phyloP scores from a whole-genome alignment of 2,888 invertebrate species.

The Spicauda simplicius region DNA sequence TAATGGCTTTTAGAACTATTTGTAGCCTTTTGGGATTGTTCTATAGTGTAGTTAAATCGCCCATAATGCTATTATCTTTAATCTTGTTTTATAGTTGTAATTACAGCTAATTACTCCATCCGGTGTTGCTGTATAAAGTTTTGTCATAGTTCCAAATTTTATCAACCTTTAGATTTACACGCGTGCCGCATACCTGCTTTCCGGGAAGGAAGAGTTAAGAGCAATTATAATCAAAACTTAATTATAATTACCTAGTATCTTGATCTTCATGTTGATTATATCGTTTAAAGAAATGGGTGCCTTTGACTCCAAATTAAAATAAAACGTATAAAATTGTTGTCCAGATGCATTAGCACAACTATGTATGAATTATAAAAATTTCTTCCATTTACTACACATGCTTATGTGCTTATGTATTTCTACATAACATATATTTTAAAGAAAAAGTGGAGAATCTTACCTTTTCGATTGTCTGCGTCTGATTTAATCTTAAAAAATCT shows the following conservation, averaged over 20 bases:
- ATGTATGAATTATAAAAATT: too few relatives aligned
- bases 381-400: too few relatives aligned
- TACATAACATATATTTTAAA: too few relatives aligned
- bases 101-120: constrained; percentile 1
- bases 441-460: too few relatives aligned
- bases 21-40: too few relatives aligned
- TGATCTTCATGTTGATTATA: not conserved
- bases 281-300: too few relatives aligned
- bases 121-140: not conserved
- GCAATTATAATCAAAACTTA: not conserved
- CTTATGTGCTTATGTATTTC: too few relatives aligned
- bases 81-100: constrained; percentile 11
- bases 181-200: constrained; percentile 13
- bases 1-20: not conserved
- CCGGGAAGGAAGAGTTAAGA: not conserved
- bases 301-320: too few relatives aligned
- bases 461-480: too few relatives aligned
- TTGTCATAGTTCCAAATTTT: not conserved
- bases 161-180: constrained; percentile 5
- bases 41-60: not conserved
- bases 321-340: too few relatives aligned
- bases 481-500: too few relatives aligned
- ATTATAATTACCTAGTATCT: not conserved
- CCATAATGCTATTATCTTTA: not conserved
- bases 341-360: too few relatives aligned